Conservation (phyloP, 2,113 vertebrate genomes). For the Sapajus apella region DNA sequence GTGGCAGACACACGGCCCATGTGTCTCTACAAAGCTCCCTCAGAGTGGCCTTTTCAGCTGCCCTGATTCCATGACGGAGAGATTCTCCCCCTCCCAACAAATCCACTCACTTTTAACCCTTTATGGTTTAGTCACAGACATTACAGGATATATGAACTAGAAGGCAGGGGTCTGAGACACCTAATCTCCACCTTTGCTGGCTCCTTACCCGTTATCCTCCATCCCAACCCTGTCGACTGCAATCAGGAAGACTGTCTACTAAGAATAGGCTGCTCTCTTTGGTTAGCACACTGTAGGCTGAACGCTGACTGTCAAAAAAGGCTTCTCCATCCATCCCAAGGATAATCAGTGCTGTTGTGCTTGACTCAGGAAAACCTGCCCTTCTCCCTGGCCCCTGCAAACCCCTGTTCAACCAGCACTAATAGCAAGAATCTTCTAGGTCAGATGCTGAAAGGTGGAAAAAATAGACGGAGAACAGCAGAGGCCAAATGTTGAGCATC, state of each 20-base stretch:
- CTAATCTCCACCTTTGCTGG: neutral
- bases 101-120: neutral
- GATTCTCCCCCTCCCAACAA: neutral
- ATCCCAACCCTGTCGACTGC: neutral
- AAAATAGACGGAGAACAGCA: neutral
- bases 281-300: neutral
- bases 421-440: neutral
- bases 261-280: neutral
- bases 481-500: neutral
- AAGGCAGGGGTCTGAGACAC: neutral
- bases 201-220: neutral
- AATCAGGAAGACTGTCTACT: neutral
- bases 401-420: neutral
- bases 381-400: neutral
- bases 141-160: neutral
- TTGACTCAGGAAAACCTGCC: neutral
- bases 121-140: neutral
- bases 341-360: neutral
- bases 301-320: neutral
- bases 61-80: neutral
- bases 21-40: slow-evolving; percentile 12
- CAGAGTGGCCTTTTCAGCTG: neutral
- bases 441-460: neutral
- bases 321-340: neutral
- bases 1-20: neutral